phyloP scores from a whole-genome alignment of 2,888 invertebrate species.

The Sphaerophoria rueppellii region DNA sequence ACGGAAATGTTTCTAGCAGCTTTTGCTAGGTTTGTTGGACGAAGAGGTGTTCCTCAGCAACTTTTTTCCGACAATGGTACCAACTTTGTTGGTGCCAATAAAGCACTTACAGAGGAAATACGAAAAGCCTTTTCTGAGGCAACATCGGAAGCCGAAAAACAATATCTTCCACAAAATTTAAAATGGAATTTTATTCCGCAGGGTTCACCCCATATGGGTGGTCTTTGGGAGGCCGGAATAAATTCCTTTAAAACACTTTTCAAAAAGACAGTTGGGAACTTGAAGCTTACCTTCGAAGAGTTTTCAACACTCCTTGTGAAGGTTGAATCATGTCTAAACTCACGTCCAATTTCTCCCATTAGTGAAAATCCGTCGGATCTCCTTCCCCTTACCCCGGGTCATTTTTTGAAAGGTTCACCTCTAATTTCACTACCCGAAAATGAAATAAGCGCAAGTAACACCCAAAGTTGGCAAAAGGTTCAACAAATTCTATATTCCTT shows the following conservation, averaged over 20 bases:
- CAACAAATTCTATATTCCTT: background rate
- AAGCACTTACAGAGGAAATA: background rate
- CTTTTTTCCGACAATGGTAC: too few species aligned
- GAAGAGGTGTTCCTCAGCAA: constrained; percentile 48
- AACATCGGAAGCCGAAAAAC: constrained; percentile 17
- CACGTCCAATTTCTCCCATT: background rate
- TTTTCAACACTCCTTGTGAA: constrained; percentile 11
- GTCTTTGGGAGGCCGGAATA: constrained; percentile 17
- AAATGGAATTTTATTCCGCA: constrained; percentile 5
- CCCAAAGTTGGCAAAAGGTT: background rate
- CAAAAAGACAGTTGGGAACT: background rate
- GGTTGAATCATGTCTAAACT: constrained; percentile 1
- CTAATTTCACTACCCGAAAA: constrained; percentile 9
- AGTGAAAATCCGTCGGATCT: background rate
- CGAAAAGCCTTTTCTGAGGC: constrained; percentile 7
- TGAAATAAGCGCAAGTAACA: background rate
- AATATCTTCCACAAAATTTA: background rate
- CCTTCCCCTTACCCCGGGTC: constrained; percentile 3
- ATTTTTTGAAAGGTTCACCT: constrained; percentile 19
- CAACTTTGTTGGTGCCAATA: constrained; percentile 35
- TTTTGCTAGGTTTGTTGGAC: constrained; percentile 43
- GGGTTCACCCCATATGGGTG: constrained; percentile 2
- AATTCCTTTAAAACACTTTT: constrained; percentile 6
- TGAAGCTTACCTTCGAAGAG: constrained; percentile 13
- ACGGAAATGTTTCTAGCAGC: constrained; percentile 41